A percentile compares a stretch with the other conserved stretches of the same genome.
phyloP scores from a whole-genome alignment of 2,888 invertebrate genomes.

The Tridacna gigas region DNA sequence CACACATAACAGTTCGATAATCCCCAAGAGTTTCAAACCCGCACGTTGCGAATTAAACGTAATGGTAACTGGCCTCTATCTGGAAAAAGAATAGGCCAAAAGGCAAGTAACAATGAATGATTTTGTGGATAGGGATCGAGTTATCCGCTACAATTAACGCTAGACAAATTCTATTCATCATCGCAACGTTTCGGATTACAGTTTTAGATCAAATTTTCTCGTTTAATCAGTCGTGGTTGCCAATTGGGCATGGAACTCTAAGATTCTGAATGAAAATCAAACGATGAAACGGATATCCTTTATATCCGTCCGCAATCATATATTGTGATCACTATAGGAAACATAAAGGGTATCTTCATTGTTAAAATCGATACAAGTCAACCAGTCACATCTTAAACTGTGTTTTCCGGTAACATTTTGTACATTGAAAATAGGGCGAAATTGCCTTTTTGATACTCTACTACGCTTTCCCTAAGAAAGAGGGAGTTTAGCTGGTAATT shows the following conservation, averaged over 20 bases:
- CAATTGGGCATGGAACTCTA: not conserved
- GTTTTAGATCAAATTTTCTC: conserved; percentile 3
- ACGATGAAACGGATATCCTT: conserved; percentile 8
- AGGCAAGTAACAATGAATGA: not conserved
- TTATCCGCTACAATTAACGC: conserved; percentile 12
- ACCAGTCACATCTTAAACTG: too few species aligned
- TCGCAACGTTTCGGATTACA: conserved; percentile 3
- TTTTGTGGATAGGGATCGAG: not conserved
- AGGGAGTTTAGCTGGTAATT: too few species aligned
- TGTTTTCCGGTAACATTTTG: too few species aligned
- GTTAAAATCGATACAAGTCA: too few species aligned
- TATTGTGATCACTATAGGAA: not conserved
- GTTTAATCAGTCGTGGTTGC: not conserved
- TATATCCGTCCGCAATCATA: conserved; percentile 5
- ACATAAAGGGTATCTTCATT: too few species aligned
- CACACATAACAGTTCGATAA: too few species aligned
- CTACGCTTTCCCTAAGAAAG: too few species aligned
- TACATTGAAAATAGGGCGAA: too few species aligned
- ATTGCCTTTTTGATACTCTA: too few species aligned
- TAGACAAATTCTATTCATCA: conserved; percentile 8
- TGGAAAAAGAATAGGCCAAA: not conserved
- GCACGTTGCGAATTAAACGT: too few species aligned
- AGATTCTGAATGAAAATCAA: not conserved
- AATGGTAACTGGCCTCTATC: too few species aligned
- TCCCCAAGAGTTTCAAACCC: too few species aligned